A percentile compares a stretch with the other conserved stretches of the same genome.
phyloP scores from a whole-genome alignment of 2,113 vertebrate species.

The Siphamia tubifer region DNA sequence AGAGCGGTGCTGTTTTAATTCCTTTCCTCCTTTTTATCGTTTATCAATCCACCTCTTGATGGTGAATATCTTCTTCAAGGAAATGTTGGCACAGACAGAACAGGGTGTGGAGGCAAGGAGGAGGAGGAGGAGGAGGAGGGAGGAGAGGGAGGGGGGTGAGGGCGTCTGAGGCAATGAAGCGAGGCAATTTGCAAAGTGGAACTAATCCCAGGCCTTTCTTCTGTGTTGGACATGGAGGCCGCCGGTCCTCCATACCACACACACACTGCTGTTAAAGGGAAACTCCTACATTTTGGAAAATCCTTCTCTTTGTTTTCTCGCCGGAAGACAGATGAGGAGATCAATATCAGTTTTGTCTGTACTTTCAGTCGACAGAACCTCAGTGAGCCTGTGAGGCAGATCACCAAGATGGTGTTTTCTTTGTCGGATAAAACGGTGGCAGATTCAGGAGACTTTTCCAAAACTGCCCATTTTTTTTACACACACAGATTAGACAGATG shows the following conservation, averaged over 20 bases:
- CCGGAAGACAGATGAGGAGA: constrained; percentile 17
- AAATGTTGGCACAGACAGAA: constrained; percentile 4
- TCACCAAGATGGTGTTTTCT: no score
- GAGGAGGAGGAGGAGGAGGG: not conserved
- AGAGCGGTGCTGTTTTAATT: not conserved
- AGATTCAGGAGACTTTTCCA: no score
- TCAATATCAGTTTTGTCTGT: constrained; percentile 1
- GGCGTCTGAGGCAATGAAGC: constrained; percentile 28
- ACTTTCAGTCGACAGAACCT: not conserved
- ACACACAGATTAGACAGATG: no score
- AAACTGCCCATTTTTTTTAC: no score
- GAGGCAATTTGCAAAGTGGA: constrained; percentile 63
- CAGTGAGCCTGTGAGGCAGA: no score
- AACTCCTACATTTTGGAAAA: constrained; percentile 17
- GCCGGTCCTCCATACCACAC: constrained; percentile 1
- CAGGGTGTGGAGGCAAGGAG: not conserved
- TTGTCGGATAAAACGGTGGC: no score
- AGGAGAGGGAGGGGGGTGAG: not conserved
- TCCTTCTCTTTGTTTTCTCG: constrained; percentile 22
- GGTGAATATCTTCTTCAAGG: constrained; percentile 38
- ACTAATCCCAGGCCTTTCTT: constrained; percentile 50
- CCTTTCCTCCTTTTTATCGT: constrained; percentile 23
- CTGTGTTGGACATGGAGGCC: constrained; percentile 40
- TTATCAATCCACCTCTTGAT: constrained; percentile 41
- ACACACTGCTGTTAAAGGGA: not conserved